Evolutionary conservation across 2,113 vertebrate species (phyloP).

Genomic region (Grallaria varia): DNA sequence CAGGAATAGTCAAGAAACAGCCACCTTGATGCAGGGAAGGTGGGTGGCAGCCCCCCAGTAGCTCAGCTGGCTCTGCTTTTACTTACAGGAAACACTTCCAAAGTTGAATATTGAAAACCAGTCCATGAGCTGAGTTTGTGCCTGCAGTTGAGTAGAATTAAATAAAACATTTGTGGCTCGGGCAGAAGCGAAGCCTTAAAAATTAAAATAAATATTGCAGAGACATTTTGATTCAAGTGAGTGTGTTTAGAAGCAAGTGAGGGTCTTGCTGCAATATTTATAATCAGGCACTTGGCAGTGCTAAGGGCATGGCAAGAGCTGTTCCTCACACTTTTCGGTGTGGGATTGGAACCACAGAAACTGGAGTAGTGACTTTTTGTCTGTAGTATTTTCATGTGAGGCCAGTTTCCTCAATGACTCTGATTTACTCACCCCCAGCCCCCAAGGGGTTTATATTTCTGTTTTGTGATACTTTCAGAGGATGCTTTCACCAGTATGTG

Average conservation of each 20-base stretch:
- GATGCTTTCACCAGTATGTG: not conserved
- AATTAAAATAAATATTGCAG: not conserved
- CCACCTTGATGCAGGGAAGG: not conserved
- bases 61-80: constrained; percentile 7
- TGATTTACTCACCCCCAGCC: not conserved
- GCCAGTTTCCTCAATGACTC: not conserved
- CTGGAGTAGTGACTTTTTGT: not conserved
- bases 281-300: not conserved
- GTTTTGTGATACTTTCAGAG: not conserved
- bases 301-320: not conserved
- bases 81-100: constrained; percentile 20
- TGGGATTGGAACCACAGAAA: not conserved
- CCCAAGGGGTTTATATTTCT: not conserved
- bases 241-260: not conserved
- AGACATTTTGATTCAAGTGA: not conserved
- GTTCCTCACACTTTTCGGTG: not conserved
- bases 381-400: not conserved
- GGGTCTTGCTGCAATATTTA: not conserved
- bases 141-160: not conserved
- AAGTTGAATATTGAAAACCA: constrained; percentile 22
- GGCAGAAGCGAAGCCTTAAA: not conserved
- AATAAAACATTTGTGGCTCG: constrained; percentile 4
- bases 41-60: not conserved
- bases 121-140: not conserved
- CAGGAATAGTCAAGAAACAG: not conserved